Percentiles rank a stretch among this genome's conserved stretches.
Evolutionary conservation across 2,888 invertebrate genomes (phyloP).

Genomic region (Hypselothyrea guttata): DNA sequence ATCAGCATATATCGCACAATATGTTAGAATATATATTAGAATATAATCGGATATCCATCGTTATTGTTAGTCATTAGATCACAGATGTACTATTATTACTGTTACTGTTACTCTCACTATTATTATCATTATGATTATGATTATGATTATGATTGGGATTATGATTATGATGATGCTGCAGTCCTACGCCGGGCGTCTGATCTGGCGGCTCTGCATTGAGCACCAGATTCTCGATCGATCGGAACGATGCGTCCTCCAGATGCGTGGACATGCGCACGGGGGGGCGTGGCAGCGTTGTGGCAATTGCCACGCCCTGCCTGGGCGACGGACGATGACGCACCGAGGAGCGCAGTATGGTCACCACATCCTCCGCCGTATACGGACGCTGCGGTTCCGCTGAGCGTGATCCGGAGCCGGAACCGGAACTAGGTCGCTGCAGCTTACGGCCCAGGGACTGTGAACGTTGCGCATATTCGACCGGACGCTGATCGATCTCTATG

Average conservation of each 20-base stretch:
- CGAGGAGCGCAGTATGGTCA: slow-evolving; percentile 79
- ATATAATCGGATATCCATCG: not conserved
- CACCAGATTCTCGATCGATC: slow-evolving; percentile 80
- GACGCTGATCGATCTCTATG: slow-evolving; percentile 70
- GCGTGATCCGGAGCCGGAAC: slow-evolving; percentile 19
- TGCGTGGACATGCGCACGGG: slow-evolving; percentile 61
- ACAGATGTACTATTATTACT: slow-evolving; percentile 78
- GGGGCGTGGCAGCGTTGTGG: slow-evolving; percentile 57
- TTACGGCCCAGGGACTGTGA: slow-evolving; percentile 75
- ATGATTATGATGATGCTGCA: not conserved
- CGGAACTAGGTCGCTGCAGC: slow-evolving; percentile 36
- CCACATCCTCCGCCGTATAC: slow-evolving; percentile 80
- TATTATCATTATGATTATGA: slow-evolving; percentile 16
- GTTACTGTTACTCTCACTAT: slow-evolving; percentile 19
- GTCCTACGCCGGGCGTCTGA: slow-evolving; percentile 73
- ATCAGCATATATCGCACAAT: slow-evolving; percentile 23
- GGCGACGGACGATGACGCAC: slow-evolving; percentile 55
- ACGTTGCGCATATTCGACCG: slow-evolving; percentile 60
- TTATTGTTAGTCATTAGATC: slow-evolving; percentile 78
- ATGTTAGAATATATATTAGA: not conserved
- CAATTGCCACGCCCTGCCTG: slow-evolving; percentile 24
- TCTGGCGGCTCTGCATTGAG: slow-evolving; percentile 79
- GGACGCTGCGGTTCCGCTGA: slow-evolving; percentile 50
- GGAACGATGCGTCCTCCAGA: slow-evolving; percentile 66
- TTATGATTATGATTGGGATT: too few species aligned